phyloP scores from a whole-genome alignment of 2,113 vertebrate species.

The Thryonomys swinderianus region DNA sequence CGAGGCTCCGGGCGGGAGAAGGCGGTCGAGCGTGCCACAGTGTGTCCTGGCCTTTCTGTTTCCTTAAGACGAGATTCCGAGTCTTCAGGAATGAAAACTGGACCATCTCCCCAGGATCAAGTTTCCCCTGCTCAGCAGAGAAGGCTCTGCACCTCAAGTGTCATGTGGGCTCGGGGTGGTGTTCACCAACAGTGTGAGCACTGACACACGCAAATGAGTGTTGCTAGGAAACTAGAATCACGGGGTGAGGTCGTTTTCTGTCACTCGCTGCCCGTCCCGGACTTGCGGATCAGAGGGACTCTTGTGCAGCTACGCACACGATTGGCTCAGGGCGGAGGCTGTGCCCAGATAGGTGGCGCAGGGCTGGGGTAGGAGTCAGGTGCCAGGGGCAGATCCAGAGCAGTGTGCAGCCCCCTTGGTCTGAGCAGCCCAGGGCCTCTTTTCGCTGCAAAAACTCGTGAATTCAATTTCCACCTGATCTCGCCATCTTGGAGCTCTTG shows the following conservation, averaged over 20 bases:
- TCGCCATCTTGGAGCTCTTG: background rate
- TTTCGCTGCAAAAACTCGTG: constrained; percentile 28
- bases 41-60: background rate
- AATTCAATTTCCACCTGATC: background rate
- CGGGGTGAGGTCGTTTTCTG: background rate
- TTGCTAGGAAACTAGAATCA: background rate
- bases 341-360: background rate
- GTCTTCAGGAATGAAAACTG: constrained; percentile 21
- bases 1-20: background rate
- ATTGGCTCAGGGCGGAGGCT: background rate
- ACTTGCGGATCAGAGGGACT: background rate
- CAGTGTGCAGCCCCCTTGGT: background rate
- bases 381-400: background rate
- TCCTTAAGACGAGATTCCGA: background rate
- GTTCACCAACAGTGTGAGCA: background rate
- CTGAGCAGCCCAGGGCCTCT: background rate
- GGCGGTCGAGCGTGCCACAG: background rate
- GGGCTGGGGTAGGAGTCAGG: background rate
- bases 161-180: background rate
- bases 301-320: too few relatives aligned
- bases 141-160: background rate
- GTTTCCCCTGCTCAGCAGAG: background rate
- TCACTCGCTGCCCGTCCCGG: background rate
- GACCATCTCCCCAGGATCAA: background rate
- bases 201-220: background rate